Evolutionary conservation across 2,888 invertebrate genomes (phyloP).

Genomic region (Caprella mutica): DNA sequence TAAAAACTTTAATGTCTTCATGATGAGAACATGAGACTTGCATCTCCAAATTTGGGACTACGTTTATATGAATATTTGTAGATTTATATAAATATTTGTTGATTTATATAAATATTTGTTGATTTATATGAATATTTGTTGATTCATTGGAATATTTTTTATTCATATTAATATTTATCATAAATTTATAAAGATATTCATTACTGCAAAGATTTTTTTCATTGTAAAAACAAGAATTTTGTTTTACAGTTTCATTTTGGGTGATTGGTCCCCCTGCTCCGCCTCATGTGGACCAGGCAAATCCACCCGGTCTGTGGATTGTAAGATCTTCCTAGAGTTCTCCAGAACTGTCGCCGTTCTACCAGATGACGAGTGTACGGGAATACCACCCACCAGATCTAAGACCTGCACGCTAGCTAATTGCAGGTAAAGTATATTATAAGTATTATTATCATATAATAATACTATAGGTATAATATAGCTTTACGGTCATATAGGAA

Average conservation of each 20-base stretch:
- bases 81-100: too few relatives aligned
- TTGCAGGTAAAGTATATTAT: too few relatives aligned
- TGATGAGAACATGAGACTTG: too few relatives aligned
- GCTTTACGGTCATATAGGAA: too few relatives aligned
- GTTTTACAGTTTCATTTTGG: slow-evolving; percentile 34
- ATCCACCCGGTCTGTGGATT: slow-evolving; percentile 74
- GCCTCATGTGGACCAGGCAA: slow-evolving; percentile 65
- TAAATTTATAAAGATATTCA: slow-evolving; percentile 3
- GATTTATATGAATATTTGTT: neutral
- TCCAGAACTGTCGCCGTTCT: slow-evolving; percentile 75
- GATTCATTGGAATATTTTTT: neutral
- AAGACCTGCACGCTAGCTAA: slow-evolving; percentile 70
- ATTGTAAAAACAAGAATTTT: neutral
- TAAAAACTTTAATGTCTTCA: too few relatives aligned
- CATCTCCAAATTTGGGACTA: too few relatives aligned
- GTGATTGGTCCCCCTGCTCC: slow-evolving; percentile 59
- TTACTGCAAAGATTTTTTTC: neutral
- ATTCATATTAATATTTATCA: neutral
- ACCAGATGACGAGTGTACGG: slow-evolving; percentile 76
- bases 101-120: neutral
- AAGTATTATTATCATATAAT: too few relatives aligned
- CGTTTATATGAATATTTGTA: too few relatives aligned
- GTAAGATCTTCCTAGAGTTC: slow-evolving; percentile 87
- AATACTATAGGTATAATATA: too few relatives aligned
- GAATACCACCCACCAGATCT: slow-evolving; percentile 66